These are phyloP conservation scores for Diarsia brunnea DNA, from an alignment of 2,888 invertebrate genomes.

Conservation along the genomic window DNA sequence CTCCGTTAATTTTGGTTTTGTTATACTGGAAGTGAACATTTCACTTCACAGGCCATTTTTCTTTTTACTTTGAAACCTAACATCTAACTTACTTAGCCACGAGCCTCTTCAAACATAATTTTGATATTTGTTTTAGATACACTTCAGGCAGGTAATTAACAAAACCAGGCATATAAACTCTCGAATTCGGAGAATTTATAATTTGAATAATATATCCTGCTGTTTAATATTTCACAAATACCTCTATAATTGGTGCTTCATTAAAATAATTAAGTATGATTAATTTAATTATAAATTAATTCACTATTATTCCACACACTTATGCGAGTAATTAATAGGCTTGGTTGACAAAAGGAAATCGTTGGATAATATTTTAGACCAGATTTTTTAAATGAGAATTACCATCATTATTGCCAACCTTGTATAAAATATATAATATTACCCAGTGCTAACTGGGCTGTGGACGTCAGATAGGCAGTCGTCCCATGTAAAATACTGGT, in stretches of 20 bases:
- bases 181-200: background rate
- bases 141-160: background rate
- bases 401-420: background rate
- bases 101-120: background rate
- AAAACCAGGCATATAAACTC: background rate
- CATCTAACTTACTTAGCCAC: too few relatives aligned
- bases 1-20: too few relatives aligned
- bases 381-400: background rate
- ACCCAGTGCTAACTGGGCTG: too few relatives aligned
- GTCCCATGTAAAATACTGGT: too few relatives aligned
- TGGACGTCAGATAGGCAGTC: too few relatives aligned
- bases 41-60: too few relatives aligned
- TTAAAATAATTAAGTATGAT: slow-evolving; percentile 28
- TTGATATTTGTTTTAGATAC: background rate
- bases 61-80: too few relatives aligned
- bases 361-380: background rate
- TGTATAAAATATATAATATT: too few relatives aligned
- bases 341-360: background rate
- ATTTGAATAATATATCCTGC: background rate
- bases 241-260: slow-evolving; percentile 13
- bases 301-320: background rate
- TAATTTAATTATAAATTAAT: background rate
- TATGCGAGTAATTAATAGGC: background rate
- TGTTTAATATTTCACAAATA: slow-evolving; percentile 14
- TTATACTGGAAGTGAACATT: too few relatives aligned